These are phyloP conservation scores for Tetragnatha montana DNA, from an alignment of 2,888 invertebrate genomes.

Conservation along the genomic window DNA sequence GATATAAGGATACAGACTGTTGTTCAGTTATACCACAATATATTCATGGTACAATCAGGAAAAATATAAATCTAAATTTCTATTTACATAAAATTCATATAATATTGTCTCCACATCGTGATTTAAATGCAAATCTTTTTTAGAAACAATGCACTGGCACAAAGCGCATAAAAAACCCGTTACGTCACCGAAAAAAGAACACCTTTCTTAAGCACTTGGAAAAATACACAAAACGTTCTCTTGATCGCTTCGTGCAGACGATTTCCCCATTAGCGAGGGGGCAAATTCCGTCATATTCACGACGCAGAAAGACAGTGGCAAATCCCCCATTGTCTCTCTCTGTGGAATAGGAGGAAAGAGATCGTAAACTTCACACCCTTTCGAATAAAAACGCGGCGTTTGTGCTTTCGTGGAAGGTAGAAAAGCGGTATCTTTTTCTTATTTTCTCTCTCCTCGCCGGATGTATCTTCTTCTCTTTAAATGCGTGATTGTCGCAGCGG, in stretches of 20 bases:
- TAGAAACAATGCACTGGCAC: no score
- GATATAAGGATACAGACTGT: no score
- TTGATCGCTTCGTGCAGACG: neutral
- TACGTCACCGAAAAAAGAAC: no score
- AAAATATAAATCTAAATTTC: no score
- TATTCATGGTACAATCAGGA: no score
- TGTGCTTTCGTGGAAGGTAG: neutral
- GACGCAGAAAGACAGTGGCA: neutral
- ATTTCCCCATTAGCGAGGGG: neutral
- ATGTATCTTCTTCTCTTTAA: conserved; percentile 20
- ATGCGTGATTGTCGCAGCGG: conserved; percentile 30
- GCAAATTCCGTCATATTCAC: neutral
- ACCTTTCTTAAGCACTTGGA: no score
- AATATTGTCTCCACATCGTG: no score
- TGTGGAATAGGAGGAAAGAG: neutral
- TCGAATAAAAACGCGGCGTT: conserved; percentile 2
- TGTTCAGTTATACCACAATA: no score
- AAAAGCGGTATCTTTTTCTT: conserved; percentile 31
- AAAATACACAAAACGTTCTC: neutral
- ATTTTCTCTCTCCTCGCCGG: neutral
- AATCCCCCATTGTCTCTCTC: conserved; percentile 6
- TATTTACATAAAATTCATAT: no score
- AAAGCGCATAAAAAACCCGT: no score
- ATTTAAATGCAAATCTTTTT: no score
- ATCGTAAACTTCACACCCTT: conserved; percentile 27